Conservation (phyloP, 1,140 invertebrate species). For the Choristoneura fumiferana region DNA sequence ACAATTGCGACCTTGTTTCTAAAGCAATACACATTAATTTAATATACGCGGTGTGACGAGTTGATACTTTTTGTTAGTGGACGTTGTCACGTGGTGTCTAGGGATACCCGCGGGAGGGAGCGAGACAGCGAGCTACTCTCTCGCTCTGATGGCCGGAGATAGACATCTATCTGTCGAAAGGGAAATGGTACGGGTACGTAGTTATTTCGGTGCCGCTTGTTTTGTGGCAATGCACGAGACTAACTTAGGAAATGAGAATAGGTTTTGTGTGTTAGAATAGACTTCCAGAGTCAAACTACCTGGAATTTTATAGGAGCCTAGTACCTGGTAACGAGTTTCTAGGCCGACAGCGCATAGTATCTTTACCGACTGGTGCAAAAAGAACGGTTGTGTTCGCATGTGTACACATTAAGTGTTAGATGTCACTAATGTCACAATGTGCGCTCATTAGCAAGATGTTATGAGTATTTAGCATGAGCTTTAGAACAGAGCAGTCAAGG, state of each 20-base stretch:
- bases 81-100: conserved; percentile 52
- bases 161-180: conserved; percentile 56
- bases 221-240: conserved; percentile 23
- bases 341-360: conserved; percentile 3
- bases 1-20: conserved; percentile 52
- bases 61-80: conserved; percentile 46
- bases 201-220: conserved; percentile 52
- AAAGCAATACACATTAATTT: conserved; percentile 51
- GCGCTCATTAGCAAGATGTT: conserved; percentile 4
- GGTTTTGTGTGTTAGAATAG: neutral
- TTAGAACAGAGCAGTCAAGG: too few relatives aligned
- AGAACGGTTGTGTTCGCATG: neutral
- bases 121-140: conserved; percentile 34
- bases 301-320: conserved; percentile 6
- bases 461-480: neutral
- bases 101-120: conserved; percentile 43
- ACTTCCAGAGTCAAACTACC: neutral
- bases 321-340: conserved; percentile 4
- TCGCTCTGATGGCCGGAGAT: conserved; percentile 47
- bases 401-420: too few relatives aligned
- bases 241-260: conserved; percentile 20
- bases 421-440: neutral
- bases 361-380: conserved; percentile 2
- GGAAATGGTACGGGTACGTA: conserved; percentile 48
- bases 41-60: conserved; percentile 38